Base-by-base conservation (phyloP, 2,888 invertebrate genomes). In the Aromia moschata region DNA sequence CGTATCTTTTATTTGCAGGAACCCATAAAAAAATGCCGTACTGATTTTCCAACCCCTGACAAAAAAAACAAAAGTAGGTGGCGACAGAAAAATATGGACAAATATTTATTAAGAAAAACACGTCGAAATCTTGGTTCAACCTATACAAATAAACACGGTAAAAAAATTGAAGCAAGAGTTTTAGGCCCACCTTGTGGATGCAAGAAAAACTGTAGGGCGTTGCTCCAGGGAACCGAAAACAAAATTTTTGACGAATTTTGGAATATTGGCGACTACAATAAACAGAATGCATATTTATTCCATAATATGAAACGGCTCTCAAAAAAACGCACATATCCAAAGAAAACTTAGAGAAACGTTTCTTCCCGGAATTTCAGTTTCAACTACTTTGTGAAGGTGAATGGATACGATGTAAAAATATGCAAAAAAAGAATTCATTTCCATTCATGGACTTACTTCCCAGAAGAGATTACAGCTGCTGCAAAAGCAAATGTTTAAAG, bases 361-460 rank as follows among this genome's bases (percentile, higher is more conserved):
- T 60, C 62, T 4, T 41, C 54, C 1, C 37, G 62, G 14, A 61
- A 58, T 14, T 15, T 58, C 47, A 47, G 45, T 12, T 20, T 43
- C 10, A 1, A 57, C 10, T 63, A 66, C 52, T 56, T 44, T 10
- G 53, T 65, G 5, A 63, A 61, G 37, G 15, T 62, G 17, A 57
- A 63, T 49, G 63, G 63, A 14, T 1, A 15, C 11, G 56, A 61
- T 17, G 43, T 56, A 11, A 47, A 53, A 41, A 25, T 64, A 14
- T 63, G 64, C 40, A n/a, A 64, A 62, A 43, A 14, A 46, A 31
- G 62, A 62, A 25, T 66, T 66, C 46, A 17, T 66, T 7, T 14
- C 58, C 4, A 41, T 66, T 33, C 63, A 67, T 41, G 64, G 60
- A 0, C 38, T 62, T 17, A 7, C 3, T 1, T 60, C 56, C 16